phyloP scores from a whole-genome alignment of 1,140 invertebrate genomes.

The fruit fly (Drosophila melanogaster) region Release_6_plus_ISO1_MT NT_033779.5:19402001-19402500 shows the following conservation, averaged over 20 bases:
- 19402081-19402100: conserved; percentile 81
- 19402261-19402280: conserved; percentile 58
- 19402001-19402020: conserved; percentile 24
- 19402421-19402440: conserved; percentile 29
- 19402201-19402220: conserved; percentile 39
- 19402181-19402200: conserved; percentile 25
- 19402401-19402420: conserved; percentile 14
- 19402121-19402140: conserved; percentile 3
- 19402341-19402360: conserved; percentile 21
- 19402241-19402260: conserved; percentile 30
- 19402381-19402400: conserved; percentile 24
- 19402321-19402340: conserved; percentile 33
- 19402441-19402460: conserved; percentile 13
- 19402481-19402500: not conserved
- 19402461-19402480: conserved; percentile 10
- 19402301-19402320: conserved; percentile 20
- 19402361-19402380: conserved; percentile 36
- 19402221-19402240: conserved; percentile 31
- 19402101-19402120: conserved; percentile 48
- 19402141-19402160: conserved; percentile 31
- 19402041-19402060: conserved; percentile 26
- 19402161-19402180: conserved; percentile 7
- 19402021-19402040: conserved; percentile 72
- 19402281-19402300: conserved; percentile 17
- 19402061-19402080: conserved; percentile 60